A percentile compares a stretch with the other conserved stretches of the same genome.
Conservation (phyloP, 2,888 invertebrate species). For the Tromatobia lineatoria region DNA sequence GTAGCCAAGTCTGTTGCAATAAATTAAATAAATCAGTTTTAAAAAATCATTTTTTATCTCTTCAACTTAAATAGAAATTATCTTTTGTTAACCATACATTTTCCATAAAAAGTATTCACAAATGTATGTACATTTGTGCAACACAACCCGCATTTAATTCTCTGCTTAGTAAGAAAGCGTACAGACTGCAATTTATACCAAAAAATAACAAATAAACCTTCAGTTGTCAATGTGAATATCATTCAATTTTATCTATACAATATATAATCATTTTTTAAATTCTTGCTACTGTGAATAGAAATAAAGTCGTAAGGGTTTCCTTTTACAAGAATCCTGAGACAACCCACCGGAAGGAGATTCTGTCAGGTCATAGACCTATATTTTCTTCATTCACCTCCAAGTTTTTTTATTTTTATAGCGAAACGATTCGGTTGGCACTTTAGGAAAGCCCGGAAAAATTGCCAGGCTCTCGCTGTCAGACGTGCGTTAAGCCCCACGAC, state of each 20-base stretch:
- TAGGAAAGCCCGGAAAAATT: conserved; percentile 36
- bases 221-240: too few species aligned
- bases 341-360: not conserved
- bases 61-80: not conserved
- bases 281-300: too few species aligned
- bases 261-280: too few species aligned
- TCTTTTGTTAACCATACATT: too few species aligned
- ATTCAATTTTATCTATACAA: too few species aligned
- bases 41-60: not conserved
- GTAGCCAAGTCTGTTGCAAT: not conserved
- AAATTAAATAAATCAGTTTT: not conserved
- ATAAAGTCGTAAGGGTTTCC: not conserved
- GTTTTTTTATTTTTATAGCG: not conserved
- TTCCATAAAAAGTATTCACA: too few species aligned
- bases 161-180: too few species aligned
- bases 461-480: conserved; percentile 19
- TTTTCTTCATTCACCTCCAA: not conserved
- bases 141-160: too few species aligned
- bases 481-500: not conserved
- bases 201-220: too few species aligned
- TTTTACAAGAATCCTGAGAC: not conserved
- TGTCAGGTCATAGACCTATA: not conserved
- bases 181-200: too few species aligned
- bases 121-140: too few species aligned
- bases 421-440: conserved; percentile 11